Evolutionary conservation across 2,113 vertebrate genomes (phyloP).

Genomic region (Crotalus horridus): DNA sequence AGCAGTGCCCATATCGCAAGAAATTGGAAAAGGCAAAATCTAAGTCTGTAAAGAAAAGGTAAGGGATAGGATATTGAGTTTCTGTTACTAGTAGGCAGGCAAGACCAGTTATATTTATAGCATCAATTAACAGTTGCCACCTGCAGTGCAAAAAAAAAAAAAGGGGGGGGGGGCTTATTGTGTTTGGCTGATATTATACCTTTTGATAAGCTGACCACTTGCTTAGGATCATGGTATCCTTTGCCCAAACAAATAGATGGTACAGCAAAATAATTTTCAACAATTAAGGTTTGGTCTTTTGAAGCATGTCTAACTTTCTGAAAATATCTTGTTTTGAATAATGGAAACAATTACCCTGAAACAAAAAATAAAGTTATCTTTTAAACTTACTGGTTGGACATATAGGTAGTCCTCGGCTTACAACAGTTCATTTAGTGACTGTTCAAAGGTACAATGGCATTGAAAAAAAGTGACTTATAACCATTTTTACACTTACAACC

Average conservation of each 20-base stretch:
- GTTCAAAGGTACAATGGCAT: not conserved
- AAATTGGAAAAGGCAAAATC: conserved; percentile 8
- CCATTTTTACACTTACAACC: not conserved
- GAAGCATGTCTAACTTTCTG: not conserved
- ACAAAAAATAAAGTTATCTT: not conserved
- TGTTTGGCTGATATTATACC: not conserved
- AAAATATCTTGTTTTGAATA: not conserved
- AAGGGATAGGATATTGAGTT: not conserved
- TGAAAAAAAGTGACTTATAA: not conserved
- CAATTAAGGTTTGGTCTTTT: not conserved
- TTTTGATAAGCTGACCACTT: not conserved
- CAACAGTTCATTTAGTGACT: no score
- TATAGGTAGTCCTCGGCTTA: no score
- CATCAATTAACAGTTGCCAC: not conserved
- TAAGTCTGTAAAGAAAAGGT: conserved; percentile 19
- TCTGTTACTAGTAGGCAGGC: not conserved
- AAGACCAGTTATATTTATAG: not conserved
- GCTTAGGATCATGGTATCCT: not conserved
- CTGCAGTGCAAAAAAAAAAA: not conserved
- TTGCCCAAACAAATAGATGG: not conserved
- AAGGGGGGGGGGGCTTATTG: no score
- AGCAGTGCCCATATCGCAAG: not conserved
- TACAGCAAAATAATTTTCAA: not conserved
- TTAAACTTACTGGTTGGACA: not conserved
- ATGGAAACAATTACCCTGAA: not conserved